Evolutionary conservation across 2,113 vertebrate species (phyloP).

Genomic region (Anoplopoma fimbria): DNA sequence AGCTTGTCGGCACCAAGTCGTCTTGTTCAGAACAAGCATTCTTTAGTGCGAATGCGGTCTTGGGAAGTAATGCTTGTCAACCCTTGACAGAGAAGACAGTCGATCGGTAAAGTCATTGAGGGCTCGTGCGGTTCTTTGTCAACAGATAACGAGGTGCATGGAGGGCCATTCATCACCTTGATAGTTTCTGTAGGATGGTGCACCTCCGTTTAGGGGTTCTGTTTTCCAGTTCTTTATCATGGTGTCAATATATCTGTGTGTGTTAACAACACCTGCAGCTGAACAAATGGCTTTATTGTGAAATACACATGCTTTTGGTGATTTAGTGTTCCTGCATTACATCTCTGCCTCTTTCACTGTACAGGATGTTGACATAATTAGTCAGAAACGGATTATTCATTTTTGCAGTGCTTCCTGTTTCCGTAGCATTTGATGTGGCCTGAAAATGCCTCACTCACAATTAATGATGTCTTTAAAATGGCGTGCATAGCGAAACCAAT

Average conservation of each 20-base stretch:
- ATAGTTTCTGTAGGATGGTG: neutral
- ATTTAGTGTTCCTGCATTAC: neutral
- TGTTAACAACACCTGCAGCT: neutral
- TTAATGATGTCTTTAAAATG: too few relatives aligned
- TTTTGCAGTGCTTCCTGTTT: neutral
- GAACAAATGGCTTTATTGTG: neutral
- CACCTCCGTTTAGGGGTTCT: neutral
- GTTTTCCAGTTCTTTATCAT: neutral
- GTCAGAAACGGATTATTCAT: neutral
- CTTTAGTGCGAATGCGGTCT: neutral
- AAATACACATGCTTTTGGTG: neutral
- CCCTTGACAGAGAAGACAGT: neutral
- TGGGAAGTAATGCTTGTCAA: neutral
- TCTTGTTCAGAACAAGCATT: neutral
- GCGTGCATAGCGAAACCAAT: too few relatives aligned
- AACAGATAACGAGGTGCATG: conserved; percentile 13
- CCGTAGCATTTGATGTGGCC: neutral
- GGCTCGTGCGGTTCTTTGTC: conserved; percentile 38
- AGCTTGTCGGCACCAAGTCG: neutral
- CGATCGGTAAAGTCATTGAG: neutral
- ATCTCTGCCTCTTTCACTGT: neutral
- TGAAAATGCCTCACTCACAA: neutral
- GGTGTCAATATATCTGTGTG: neutral
- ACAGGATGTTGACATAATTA: conserved; percentile 17
- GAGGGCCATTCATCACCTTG: conserved; percentile 18